Conservation (phyloP, 2,888 invertebrate species). For the Conops quadrifasciatus region DNA sequence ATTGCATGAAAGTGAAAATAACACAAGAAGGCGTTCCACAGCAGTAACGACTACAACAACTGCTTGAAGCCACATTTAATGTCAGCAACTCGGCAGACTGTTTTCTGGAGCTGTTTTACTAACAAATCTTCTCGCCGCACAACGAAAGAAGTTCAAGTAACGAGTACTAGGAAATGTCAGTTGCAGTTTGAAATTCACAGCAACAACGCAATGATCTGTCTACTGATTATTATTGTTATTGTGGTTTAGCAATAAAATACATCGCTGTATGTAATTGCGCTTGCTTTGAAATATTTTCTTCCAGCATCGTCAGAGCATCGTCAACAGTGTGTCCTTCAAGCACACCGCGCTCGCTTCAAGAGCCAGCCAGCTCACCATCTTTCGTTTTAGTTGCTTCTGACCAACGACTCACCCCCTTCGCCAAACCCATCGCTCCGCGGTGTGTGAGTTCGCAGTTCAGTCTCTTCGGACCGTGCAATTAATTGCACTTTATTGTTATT, state of each 20-base stretch:
- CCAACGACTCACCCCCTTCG: too few species aligned
- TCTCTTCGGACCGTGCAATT: neutral
- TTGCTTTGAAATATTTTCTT: neutral
- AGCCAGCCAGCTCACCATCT: too few species aligned
- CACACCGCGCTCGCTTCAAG: too few species aligned
- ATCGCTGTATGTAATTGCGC: neutral
- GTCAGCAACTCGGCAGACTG: too few species aligned
- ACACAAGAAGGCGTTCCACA: slow-evolving; percentile 4
- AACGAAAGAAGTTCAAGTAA: slow-evolving; percentile 8
- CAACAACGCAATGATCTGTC: slow-evolving; percentile 49
- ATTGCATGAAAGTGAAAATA: too few species aligned
- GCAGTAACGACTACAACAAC: slow-evolving; percentile 3
- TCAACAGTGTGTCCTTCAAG: neutral
- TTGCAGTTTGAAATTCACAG: slow-evolving; percentile 58
- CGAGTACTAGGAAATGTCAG: slow-evolving; percentile 58
- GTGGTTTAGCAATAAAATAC: neutral
- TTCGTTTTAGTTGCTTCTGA: too few species aligned
- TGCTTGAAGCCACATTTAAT: neutral
- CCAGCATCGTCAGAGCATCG: neutral
- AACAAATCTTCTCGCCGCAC: neutral
- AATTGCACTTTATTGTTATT: slow-evolving; percentile 24
- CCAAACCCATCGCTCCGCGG: neutral
- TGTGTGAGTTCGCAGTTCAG: neutral
- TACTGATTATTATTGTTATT: neutral
- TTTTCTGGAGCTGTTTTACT: neutral